These are phyloP conservation scores for Eupristina koningsbergeri DNA, from an alignment of 1,140 invertebrate species.

Conservation along the genomic window DNA sequence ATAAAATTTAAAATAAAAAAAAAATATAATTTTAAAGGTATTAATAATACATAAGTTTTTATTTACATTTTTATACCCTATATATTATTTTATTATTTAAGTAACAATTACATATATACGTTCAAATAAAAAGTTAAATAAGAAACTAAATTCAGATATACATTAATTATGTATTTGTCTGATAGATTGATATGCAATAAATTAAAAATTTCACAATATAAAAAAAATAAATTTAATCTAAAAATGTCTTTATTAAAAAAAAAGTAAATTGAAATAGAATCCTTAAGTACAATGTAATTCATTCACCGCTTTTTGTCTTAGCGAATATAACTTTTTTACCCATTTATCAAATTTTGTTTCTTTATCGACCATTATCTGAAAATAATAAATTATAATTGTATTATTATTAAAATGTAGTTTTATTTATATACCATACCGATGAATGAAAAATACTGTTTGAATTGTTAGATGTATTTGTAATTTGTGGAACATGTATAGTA, in stretches of 20 bases:
- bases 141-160: slow-evolving; percentile 9
- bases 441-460: slow-evolving; percentile 71
- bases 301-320: slow-evolving; percentile 69
- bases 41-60: no score
- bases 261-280: not conserved
- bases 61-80: no score
- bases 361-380: slow-evolving; percentile 69
- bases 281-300: slow-evolving; percentile 36
- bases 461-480: slow-evolving; percentile 54
- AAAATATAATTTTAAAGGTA: no score
- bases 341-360: slow-evolving; percentile 70
- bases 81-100: no score
- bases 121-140: no score
- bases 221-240: slow-evolving; percentile 54
- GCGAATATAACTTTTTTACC: slow-evolving; percentile 71
- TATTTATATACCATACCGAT: slow-evolving; percentile 61
- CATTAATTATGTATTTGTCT: slow-evolving; percentile 37
- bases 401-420: not conserved
- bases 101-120: no score
- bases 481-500: slow-evolving; percentile 66
- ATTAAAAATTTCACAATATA: slow-evolving; percentile 8
- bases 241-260: slow-evolving; percentile 32
- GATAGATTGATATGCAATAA: slow-evolving; percentile 17
- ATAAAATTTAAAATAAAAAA: no score
- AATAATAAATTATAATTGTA: slow-evolving; percentile 36